A percentile compares a stretch with the other conserved stretches of the same genome.
Conservation (phyloP, 1,140 invertebrate genomes). For the Scaptomyza graminum region DNA sequence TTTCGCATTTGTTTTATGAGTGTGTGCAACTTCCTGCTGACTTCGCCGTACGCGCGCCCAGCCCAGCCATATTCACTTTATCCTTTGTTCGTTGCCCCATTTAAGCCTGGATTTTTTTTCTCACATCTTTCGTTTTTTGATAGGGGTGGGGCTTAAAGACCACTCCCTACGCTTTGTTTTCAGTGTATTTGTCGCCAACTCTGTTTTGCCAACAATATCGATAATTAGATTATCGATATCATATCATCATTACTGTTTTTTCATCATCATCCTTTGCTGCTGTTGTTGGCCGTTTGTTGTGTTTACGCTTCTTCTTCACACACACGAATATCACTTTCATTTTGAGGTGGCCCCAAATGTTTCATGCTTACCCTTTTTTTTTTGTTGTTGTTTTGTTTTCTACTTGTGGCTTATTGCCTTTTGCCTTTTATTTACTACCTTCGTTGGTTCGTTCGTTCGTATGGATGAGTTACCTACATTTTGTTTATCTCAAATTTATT, state of each 20-base stretch:
- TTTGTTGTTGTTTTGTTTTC: constrained; percentile 20
- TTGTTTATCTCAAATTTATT: constrained; percentile 29
- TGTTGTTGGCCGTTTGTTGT: constrained; percentile 28
- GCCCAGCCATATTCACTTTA: constrained; percentile 50
- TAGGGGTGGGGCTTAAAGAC: constrained; percentile 38
- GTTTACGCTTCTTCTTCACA: constrained; percentile 41
- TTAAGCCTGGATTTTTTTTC: constrained; percentile 16
- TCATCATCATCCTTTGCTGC: constrained; percentile 37
- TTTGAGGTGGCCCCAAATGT: constrained; percentile 35
- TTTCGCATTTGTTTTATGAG: constrained; percentile 53
- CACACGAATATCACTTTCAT: constrained; percentile 66
- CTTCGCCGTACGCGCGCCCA: constrained; percentile 37
- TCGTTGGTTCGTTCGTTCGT: constrained; percentile 28
- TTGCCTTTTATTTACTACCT: constrained; percentile 27
- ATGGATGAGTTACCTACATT: constrained; percentile 48
- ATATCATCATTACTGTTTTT: no score
- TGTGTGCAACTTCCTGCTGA: constrained; percentile 70
- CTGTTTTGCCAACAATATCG: constrained; percentile 8
- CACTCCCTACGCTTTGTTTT: constrained; percentile 59
- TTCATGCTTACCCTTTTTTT: constrained; percentile 1
- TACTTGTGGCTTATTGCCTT: constrained; percentile 28
- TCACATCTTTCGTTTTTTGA: not conserved
- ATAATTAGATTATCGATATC: no score
- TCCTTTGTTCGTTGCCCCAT: constrained; percentile 56
- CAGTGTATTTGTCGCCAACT: not conserved